Percentiles rank a stretch among this genome's conserved stretches.
phyloP scores from a whole-genome alignment of 2,113 vertebrate genomes.

The Riparia riparia region DNA sequence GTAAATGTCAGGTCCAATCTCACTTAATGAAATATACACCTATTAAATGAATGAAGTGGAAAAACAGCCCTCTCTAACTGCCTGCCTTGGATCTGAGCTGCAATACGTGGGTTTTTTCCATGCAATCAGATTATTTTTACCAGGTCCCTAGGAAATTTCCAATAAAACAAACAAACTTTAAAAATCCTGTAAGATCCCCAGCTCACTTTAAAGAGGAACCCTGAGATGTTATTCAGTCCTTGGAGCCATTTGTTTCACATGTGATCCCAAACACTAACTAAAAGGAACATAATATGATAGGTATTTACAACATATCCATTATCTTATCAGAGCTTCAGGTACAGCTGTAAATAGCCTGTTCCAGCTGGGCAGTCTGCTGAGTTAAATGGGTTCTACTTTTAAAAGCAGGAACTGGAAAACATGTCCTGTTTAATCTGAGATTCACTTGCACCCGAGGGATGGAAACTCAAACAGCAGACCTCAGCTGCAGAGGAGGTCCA shows the following conservation, averaged over 20 bases:
- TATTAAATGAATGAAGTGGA: constrained; percentile 1
- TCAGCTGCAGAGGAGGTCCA: background rate
- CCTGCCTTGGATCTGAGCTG: background rate
- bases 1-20: constrained; percentile 30
- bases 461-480: constrained; percentile 31
- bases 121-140: background rate
- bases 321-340: constrained; percentile 72
- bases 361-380: constrained; percentile 51
- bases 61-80: background rate
- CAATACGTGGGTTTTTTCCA: background rate
- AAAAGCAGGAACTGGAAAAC: constrained; percentile 45
- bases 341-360: constrained; percentile 57
- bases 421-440: constrained; percentile 18
- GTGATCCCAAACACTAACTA: constrained; percentile 41
- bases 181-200: background rate
- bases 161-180: background rate
- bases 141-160: background rate
- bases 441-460: background rate
- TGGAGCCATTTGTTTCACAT: background rate
- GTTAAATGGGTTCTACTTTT: constrained; percentile 64
- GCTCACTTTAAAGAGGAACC: background rate
- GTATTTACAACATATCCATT: constrained; percentile 69
- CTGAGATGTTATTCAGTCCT: constrained; percentile 16
- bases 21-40: constrained; percentile 6
- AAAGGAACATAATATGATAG: constrained; percentile 49